These are phyloP conservation scores for Trichogramma evanescens DNA, from an alignment of 2,888 invertebrate genomes.

Conservation along the genomic window DNA sequence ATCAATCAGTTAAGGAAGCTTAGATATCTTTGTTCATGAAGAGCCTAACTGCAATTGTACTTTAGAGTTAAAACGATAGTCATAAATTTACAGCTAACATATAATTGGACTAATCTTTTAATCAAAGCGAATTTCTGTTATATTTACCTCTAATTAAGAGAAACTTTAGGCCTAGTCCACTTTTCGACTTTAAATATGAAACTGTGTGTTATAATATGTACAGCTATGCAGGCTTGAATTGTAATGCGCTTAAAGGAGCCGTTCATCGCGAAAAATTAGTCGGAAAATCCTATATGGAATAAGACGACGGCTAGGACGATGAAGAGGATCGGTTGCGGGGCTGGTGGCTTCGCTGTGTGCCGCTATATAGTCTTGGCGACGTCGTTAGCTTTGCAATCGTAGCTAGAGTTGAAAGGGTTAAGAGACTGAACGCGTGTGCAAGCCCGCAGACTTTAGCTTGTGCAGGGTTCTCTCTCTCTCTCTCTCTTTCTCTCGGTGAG, in stretches of 20 bases:
- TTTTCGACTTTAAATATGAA: too few relatives aligned
- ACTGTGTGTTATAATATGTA: too few relatives aligned
- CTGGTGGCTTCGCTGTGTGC: background rate
- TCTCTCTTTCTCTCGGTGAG: conserved; percentile 13
- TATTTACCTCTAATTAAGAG: conserved; percentile 10
- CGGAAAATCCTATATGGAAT: background rate
- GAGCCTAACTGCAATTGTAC: too few relatives aligned
- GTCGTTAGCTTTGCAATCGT: too few relatives aligned
- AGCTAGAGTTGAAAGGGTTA: too few relatives aligned
- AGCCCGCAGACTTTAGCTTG: conserved; percentile 41
- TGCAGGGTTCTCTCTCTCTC: conserved; percentile 29
- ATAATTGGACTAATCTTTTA: background rate
- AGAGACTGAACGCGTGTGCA: conserved; percentile 15
- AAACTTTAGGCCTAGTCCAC: background rate
- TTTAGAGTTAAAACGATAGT: too few relatives aligned
- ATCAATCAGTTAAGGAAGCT: background rate
- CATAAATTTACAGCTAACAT: too few relatives aligned
- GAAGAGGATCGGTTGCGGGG: too few relatives aligned
- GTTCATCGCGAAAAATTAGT: background rate
- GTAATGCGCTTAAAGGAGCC: background rate
- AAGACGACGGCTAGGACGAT: too few relatives aligned
- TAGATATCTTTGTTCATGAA: too few relatives aligned
- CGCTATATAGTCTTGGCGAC: too few relatives aligned
- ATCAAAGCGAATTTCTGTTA: background rate
- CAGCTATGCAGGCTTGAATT: background rate